A percentile compares a stretch with the other conserved stretches of the same genome.
phyloP scores from a whole-genome alignment of 2,113 vertebrate species.

The Caranx ignobilis region DNA sequence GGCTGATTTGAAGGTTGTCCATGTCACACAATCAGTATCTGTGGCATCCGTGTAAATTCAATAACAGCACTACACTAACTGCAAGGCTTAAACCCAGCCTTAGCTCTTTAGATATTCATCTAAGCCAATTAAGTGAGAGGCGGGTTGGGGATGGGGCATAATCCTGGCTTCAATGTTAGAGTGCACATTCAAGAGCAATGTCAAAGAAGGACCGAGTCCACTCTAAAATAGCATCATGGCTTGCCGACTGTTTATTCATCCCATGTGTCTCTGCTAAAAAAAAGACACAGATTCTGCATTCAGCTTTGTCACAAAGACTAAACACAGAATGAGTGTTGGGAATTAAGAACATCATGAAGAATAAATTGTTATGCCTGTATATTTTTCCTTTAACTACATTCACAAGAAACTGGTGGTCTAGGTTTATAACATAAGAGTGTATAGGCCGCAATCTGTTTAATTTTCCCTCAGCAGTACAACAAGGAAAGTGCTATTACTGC shows the following conservation, averaged over 20 bases:
- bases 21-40: slow-evolving; percentile 53
- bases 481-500: background rate
- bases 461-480: background rate
- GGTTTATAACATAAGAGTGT: background rate
- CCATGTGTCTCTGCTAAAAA: background rate
- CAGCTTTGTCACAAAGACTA: slow-evolving; percentile 3
- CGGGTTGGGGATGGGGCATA: slow-evolving; percentile 51
- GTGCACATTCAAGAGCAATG: slow-evolving; percentile 56
- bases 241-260: background rate
- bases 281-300: background rate
- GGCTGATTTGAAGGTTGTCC: slow-evolving; percentile 74
- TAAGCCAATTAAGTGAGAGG: slow-evolving; percentile 77
- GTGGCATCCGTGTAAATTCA: slow-evolving; percentile 72
- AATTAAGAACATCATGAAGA: slow-evolving; percentile 8
- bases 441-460: background rate
- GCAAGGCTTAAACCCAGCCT: slow-evolving; percentile 72
- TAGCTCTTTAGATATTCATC: slow-evolving; percentile 79
- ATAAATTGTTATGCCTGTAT: background rate
- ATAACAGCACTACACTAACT: slow-evolving; percentile 74
- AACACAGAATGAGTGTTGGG: background rate
- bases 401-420: background rate
- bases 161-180: slow-evolving; percentile 69
- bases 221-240: slow-evolving; percentile 32
- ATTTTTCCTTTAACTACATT: slow-evolving; percentile 15
- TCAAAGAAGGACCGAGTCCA: slow-evolving; percentile 40